A percentile compares a stretch with the other conserved stretches of the same genome.
Conservation (phyloP, 2,113 vertebrate species). For the Gulo gulo region DNA sequence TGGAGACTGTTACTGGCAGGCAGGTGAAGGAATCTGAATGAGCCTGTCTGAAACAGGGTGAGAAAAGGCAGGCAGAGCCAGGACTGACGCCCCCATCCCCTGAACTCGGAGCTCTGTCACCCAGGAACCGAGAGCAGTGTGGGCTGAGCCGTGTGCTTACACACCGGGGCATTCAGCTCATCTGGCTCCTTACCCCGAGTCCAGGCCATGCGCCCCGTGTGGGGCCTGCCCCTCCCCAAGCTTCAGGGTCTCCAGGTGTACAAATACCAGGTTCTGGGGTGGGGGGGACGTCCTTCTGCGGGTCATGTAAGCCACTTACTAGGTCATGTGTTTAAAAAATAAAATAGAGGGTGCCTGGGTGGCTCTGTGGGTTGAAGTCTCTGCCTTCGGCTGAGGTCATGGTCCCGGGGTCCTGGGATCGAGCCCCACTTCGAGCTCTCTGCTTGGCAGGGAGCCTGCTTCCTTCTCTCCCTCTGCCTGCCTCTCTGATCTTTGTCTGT, state of each 20-base stretch:
- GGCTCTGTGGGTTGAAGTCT: no score
- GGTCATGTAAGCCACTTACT: neutral
- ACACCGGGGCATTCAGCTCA: accelerated
- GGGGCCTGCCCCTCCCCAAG: neutral
- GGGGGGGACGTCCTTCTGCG: accelerated
- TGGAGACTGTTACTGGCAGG: accelerated
- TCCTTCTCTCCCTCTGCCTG: no score
- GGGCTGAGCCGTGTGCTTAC: accelerated
- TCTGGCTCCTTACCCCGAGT: neutral
- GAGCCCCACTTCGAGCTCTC: no score
- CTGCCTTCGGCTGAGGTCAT: no score
- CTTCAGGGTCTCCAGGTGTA: neutral
- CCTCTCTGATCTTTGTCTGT: no score
- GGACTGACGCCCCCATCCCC: neutral
- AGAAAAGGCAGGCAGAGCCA: neutral
- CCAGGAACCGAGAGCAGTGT: neutral
- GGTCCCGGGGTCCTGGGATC: no score
- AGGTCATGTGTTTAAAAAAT: neutral
- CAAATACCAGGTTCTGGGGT: neutral
- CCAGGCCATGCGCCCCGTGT: neutral
- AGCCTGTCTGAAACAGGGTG: neutral
- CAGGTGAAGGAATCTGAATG: neutral
- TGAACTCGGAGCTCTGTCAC: neutral
- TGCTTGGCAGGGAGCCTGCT: no score
- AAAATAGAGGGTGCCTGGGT: neutral